Evolutionary conservation across 2,113 vertebrate genomes (phyloP).

Genomic region (Eolophus roseicapilla): DNA sequence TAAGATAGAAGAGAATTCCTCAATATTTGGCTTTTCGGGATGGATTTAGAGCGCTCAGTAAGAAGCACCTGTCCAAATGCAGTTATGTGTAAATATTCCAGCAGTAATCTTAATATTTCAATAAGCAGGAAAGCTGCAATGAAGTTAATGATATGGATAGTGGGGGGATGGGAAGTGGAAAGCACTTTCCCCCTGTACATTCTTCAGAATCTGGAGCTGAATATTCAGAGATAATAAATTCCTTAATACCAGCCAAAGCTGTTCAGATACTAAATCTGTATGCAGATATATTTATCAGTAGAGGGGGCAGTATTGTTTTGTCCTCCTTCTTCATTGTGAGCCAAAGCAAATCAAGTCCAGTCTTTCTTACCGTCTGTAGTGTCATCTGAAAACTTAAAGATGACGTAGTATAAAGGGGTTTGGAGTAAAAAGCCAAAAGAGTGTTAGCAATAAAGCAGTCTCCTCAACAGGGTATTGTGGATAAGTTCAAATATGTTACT

Average conservation of each 20-base stretch:
- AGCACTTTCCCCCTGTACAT: not conserved
- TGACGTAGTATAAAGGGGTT: not conserved
- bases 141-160: rapidly evolving
- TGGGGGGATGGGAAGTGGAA: not conserved
- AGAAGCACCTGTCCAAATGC: not conserved
- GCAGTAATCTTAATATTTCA: not conserved
- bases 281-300: not conserved
- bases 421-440: not conserved
- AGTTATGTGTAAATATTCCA: not conserved
- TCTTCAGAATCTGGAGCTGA: not conserved
- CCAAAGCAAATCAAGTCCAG: not conserved
- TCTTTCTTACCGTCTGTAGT: not conserved
- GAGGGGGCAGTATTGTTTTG: not conserved
- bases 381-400: not conserved
- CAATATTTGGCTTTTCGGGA: not conserved
- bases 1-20: not conserved
- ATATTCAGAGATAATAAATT: not conserved
- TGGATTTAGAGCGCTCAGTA: not conserved
- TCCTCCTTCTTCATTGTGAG: not conserved
- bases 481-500: not conserved
- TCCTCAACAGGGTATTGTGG: not conserved
- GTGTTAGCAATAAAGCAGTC: not conserved
- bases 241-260: not conserved
- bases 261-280: not conserved
- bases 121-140: not conserved